Evolutionary conservation across 2,113 vertebrate species (phyloP), one percentile per base, ranked within the genome.

Genomic region (Nannobrachium achirus): DNA sequence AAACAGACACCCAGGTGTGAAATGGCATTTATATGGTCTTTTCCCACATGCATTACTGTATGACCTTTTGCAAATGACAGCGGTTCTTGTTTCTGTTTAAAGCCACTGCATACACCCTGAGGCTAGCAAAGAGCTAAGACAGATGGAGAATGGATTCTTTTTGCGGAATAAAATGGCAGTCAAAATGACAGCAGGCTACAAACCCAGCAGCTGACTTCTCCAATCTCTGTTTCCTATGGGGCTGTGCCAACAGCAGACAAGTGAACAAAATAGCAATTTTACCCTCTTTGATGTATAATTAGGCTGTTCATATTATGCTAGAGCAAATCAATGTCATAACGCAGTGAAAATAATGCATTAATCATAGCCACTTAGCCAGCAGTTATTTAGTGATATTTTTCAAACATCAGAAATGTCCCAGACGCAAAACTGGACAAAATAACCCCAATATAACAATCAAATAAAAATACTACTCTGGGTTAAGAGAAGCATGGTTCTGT

Each of bases 61-160:
- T 80, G 79, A 86, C 83, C 75, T 88, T 85, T 80, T 66, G 67
- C 63, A 84, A 85, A 72, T 60, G 72, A 60, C 73, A 61, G 55
- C 65, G 58, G 69, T 71, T 73, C 56, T 49, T 18, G 64, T 62
- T 11, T 67, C n/a, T 57, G 58, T 50, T 39, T 63, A 70, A 13
- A 38, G 63, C 41, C 7, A 13, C 38, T 20, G 76, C 55, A 63
- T 67, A 40, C 71, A 77, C 56, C 65, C 76, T 62, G 69, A 62
- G 71, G 79, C 58, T 39, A 39, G 63, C 55, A 40, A 40, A 63
- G 69, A 69, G 65, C 45, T 40, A 39, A 69, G 63, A 56, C 56
- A 50, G 50, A 69, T 53, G 56, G 16, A 49, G 51, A 38, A 71
- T 58, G 8, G 38, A 16, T 64, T 63, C 57, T n/a, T 11, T 14